These are phyloP conservation scores for Hirundichthys speculiger DNA, from an alignment of 2,113 vertebrate genomes.

Conservation along the genomic window DNA sequence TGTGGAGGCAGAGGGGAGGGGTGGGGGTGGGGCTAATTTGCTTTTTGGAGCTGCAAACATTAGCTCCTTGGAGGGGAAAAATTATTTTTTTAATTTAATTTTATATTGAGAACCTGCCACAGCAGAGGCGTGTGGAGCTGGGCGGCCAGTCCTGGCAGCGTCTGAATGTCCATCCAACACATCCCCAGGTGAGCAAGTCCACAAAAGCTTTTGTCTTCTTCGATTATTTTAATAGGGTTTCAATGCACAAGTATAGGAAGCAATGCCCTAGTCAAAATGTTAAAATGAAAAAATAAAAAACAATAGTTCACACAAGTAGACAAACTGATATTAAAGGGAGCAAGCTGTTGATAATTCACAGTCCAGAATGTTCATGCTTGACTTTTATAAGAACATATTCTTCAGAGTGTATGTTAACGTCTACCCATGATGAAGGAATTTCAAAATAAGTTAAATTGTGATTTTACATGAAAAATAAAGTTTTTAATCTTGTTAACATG, in stretches of 20 bases:
- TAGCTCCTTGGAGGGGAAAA: conserved; percentile 50
- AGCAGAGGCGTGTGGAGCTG: conserved; percentile 65
- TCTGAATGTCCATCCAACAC: conserved; percentile 47
- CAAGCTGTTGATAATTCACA: no score
- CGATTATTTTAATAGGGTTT: conserved; percentile 42
- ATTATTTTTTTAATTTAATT: no score
- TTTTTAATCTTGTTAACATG: no score
- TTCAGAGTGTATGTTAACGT: no score
- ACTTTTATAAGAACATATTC: no score
- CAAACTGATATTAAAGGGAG: no score
- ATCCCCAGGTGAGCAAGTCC: conserved; percentile 57
- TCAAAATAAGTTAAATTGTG: no score
- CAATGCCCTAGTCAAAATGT: neutral
- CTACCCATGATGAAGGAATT: no score
- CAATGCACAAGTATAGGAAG: conserved; percentile 17
- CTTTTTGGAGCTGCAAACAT: conserved; percentile 57
- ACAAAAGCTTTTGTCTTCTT: conserved; percentile 43
- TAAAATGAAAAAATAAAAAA: no score
- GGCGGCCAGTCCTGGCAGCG: conserved; percentile 61
- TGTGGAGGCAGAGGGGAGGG: conserved; percentile 22
- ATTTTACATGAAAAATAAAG: no score
- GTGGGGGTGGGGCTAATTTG: conserved; percentile 26
- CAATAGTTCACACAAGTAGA: no score
- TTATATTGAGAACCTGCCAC: conserved; percentile 53
- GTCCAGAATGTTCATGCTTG: no score